Evolutionary conservation across 2,888 invertebrate genomes (phyloP).

Genomic region (Alitta virens): DNA sequence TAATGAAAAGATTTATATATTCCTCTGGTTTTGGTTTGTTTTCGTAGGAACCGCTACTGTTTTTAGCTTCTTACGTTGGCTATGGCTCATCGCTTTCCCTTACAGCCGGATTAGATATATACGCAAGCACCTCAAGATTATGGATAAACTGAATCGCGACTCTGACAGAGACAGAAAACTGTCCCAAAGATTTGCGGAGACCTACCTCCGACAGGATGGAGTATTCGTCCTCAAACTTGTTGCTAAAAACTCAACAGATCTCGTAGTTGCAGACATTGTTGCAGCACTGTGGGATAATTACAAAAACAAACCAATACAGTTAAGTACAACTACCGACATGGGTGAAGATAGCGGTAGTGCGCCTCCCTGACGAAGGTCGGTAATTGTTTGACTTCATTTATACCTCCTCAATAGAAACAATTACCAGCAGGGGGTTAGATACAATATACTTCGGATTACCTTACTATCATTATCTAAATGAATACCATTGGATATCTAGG

Average conservation of each 20-base stretch:
- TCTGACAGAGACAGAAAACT: constrained; percentile 31
- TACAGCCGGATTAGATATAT: constrained; percentile 55
- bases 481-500: no score
- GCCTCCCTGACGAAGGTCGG: not conserved
- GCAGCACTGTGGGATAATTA: constrained; percentile 37
- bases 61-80: constrained; percentile 58
- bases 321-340: constrained; percentile 16
- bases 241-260: constrained; percentile 35
- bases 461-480: no score
- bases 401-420: no score
- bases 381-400: no score
- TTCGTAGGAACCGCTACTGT: constrained; percentile 57
- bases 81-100: constrained; percentile 54
- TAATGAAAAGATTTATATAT: constrained; percentile 56
- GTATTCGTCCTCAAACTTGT: constrained; percentile 34
- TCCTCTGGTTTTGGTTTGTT: constrained; percentile 62
- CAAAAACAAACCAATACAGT: constrained; percentile 30
- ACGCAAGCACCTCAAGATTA: constrained; percentile 58
- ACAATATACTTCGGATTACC: no score
- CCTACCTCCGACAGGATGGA: constrained; percentile 34
- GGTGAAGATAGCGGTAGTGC: constrained; percentile 18
- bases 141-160: constrained; percentile 42
- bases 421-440: no score
- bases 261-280: constrained; percentile 35
- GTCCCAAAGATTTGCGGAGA: constrained; percentile 34